Evolutionary conservation across 2,888 invertebrate species (phyloP).

Genomic region (Orchestes rusci): DNA sequence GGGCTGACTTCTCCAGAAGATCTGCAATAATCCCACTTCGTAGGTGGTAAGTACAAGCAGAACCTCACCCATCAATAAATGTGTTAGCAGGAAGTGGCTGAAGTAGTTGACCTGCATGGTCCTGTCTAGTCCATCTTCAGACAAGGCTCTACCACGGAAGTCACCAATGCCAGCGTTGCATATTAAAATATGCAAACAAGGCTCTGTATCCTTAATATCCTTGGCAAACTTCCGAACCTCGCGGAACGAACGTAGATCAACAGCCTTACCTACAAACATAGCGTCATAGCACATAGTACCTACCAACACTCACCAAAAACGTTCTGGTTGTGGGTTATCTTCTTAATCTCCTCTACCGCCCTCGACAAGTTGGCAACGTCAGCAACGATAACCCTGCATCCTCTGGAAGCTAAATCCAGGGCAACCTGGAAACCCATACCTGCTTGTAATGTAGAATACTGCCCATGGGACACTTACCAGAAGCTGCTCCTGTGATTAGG

Average conservation of each 20-base stretch:
- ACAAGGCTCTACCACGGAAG: background rate
- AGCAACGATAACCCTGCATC: slow-evolving; percentile 49
- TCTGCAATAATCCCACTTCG: slow-evolving; percentile 11
- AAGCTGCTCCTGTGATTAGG: background rate
- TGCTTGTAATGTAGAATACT: too few species aligned
- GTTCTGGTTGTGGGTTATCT: slow-evolving; percentile 5
- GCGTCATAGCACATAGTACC: too few species aligned
- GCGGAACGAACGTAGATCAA: slow-evolving; percentile 49
- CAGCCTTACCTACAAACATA: slow-evolving; percentile 26
- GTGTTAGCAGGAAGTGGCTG: slow-evolving; percentile 62
- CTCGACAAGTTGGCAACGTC: slow-evolving; percentile 31
- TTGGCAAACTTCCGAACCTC: slow-evolving; percentile 55
- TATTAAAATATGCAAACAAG: slow-evolving; percentile 53
- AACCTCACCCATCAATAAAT: slow-evolving; percentile 45
- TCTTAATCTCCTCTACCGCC: slow-evolving; percentile 10
- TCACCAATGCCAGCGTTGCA: slow-evolving; percentile 54
- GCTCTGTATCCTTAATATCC: slow-evolving; percentile 47
- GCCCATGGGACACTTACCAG: too few species aligned
- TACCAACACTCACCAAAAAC: slow-evolving; percentile 3
- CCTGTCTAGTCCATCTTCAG: slow-evolving; percentile 50
- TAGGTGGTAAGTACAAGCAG: too few species aligned
- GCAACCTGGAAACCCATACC: slow-evolving; percentile 45
- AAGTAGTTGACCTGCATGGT: slow-evolving; percentile 63
- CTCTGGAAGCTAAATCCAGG: slow-evolving; percentile 43
- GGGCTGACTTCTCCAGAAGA: slow-evolving; percentile 21